These are phyloP conservation scores for Goniozus legneri DNA, from an alignment of 1,140 invertebrate species.

Conservation along the genomic window DNA sequence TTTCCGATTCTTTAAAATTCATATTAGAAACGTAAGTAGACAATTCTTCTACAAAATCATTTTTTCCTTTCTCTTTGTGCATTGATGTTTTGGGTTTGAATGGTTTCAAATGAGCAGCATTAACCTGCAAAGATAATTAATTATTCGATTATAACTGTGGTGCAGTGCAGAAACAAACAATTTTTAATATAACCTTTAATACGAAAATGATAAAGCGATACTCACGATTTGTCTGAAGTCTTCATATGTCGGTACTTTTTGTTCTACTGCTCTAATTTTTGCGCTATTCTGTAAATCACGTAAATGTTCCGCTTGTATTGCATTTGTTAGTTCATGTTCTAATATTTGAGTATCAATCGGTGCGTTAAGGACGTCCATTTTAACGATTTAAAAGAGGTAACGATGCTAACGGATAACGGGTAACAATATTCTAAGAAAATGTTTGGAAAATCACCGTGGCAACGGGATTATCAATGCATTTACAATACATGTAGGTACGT, in stretches of 20 bases:
- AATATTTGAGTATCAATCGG: constrained; percentile 41
- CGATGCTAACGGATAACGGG: no score
- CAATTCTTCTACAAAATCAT: no score
- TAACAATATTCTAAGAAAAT: no score
- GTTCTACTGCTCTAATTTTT: constrained; percentile 59
- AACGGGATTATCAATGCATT: constrained; percentile 5
- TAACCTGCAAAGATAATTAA: no score
- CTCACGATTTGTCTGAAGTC: constrained; percentile 56
- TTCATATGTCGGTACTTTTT: constrained; percentile 57
- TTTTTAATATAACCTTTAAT: no score
- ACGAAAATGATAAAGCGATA: not conserved
- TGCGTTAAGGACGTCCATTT: constrained; percentile 33
- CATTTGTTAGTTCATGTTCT: constrained; percentile 44
- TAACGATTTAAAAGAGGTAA: constrained; percentile 1
- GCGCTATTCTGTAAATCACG: constrained; percentile 61
- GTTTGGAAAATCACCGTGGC: constrained; percentile 7
- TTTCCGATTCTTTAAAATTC: no score
- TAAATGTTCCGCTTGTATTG: constrained; percentile 51
- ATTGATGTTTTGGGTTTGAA: no score
- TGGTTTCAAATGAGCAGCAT: constrained; percentile 42
- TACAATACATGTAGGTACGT: no score
- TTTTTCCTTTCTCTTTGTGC: no score
- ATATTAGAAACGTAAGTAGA: no score
- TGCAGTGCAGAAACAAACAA: no score
- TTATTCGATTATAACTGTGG: no score